Evolutionary conservation across 2,797 vertebrate genomes (phyloP).

Genomic region (Ctenopoma multispine): DNA sequence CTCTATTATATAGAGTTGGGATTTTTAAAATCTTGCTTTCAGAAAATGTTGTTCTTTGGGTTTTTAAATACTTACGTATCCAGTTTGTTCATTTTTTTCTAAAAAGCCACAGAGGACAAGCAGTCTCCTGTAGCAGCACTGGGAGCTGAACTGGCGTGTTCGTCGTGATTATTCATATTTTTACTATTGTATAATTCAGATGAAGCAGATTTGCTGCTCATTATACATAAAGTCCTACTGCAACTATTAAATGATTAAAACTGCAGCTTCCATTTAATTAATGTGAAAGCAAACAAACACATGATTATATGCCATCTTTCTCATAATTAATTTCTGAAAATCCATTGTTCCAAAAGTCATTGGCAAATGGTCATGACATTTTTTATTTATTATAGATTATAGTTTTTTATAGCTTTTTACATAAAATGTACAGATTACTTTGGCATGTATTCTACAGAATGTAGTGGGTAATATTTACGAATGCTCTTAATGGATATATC

Average conservation of each 20-base stretch:
- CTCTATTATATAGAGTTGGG: not conserved
- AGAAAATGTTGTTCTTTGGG: not conserved
- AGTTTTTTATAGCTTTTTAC: not conserved
- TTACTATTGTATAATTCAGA: slow-evolving; percentile 7
- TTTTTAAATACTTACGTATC: not conserved
- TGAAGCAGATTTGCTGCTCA: slow-evolving; percentile 31
- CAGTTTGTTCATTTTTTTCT: not conserved
- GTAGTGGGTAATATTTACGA: not conserved
- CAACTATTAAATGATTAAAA: slow-evolving; percentile 50
- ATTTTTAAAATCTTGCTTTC: not conserved
- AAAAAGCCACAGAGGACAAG: not conserved
- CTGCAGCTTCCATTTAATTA: slow-evolving; percentile 26
- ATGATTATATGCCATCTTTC: slow-evolving; percentile 45
- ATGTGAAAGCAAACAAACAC: slow-evolving; percentile 45
- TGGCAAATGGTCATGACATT: slow-evolving; percentile 51
- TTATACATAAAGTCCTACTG: slow-evolving; percentile 5
- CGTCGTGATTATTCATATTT: slow-evolving; percentile 3
- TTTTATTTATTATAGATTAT: too few species aligned
- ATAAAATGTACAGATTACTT: slow-evolving; percentile 45
- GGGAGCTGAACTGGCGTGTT: not conserved
- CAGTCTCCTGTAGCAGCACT: not conserved
- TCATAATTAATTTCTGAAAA: slow-evolving; percentile 63
- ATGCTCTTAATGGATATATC: not conserved
- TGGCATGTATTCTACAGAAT: slow-evolving; percentile 4
- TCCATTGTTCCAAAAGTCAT: slow-evolving; percentile 47